Evolutionary conservation across 2,113 vertebrate genomes (phyloP).

Genomic region (Craseonycteris thonglongyai): DNA sequence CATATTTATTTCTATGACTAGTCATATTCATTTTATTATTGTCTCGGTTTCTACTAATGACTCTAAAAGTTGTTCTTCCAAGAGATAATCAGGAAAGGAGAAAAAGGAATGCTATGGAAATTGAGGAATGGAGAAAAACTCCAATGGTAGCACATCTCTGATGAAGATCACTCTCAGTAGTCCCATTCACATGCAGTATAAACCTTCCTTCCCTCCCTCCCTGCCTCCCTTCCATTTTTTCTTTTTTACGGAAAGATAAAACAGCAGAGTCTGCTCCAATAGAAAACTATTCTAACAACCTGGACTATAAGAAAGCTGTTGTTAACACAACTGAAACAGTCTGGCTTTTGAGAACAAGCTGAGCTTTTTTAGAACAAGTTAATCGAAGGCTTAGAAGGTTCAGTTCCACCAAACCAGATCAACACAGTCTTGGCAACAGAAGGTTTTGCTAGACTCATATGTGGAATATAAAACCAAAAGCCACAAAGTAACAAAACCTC

Average conservation of each 20-base stretch:
- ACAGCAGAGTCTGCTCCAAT: not conserved
- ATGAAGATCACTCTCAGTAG: not conserved
- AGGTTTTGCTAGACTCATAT: no score
- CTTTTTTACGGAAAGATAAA: not conserved
- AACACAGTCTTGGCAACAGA: not conserved
- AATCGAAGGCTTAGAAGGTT: not conserved
- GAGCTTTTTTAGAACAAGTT: not conserved
- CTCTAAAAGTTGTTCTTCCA: not conserved
- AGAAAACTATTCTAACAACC: not conserved
- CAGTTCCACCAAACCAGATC: not conserved
- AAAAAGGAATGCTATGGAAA: not conserved
- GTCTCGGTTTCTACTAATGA: not conserved
- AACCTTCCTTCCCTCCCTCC: not conserved
- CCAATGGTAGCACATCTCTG: not conserved
- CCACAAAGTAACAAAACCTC: no score
- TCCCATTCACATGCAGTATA: not conserved
- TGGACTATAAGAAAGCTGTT: not conserved
- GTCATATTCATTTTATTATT: not conserved
- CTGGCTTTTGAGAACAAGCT: not conserved
- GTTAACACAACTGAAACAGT: not conserved
- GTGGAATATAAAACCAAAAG: no score
- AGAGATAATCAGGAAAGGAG: not conserved
- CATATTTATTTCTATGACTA: not conserved
- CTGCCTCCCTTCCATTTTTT: not conserved
- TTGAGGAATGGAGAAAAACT: not conserved